These are phyloP conservation scores for Coluber constrictor DNA, from an alignment of 2,797 vertebrate species.

Conservation along the genomic window DNA sequence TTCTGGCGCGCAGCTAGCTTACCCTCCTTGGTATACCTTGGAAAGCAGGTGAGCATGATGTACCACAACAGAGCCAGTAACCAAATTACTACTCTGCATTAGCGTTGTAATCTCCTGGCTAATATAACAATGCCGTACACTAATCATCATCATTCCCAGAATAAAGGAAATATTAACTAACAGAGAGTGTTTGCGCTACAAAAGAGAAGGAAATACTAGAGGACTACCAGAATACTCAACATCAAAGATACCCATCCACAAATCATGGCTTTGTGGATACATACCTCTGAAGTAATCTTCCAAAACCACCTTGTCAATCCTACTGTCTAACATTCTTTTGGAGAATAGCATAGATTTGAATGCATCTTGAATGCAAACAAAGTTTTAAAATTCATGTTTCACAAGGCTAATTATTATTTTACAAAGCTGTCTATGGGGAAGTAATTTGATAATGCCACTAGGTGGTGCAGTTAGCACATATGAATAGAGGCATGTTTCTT, in stretches of 20 bases:
- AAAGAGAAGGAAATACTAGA: not conserved
- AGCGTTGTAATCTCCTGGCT: not conserved
- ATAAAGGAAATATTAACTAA: not conserved
- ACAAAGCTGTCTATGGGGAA: not conserved
- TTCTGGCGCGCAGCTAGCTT: not conserved
- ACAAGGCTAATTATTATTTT: not conserved
- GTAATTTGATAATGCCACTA: constrained; percentile 17
- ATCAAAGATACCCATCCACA: not conserved
- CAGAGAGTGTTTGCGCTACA: not conserved
- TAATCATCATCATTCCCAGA: not conserved
- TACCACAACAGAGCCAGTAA: not conserved
- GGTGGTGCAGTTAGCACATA: constrained; percentile 20
- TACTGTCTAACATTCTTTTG: not conserved
- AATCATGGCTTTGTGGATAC: not conserved
- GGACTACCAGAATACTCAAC: not conserved
- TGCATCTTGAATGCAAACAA: not conserved
- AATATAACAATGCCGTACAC: not conserved
- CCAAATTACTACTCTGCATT: not conserved
- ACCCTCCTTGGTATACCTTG: not conserved
- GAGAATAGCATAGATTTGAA: too few relatives aligned
- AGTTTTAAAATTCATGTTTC: not conserved
- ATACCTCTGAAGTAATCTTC: not conserved
- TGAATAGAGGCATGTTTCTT: not conserved
- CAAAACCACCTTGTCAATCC: not conserved
- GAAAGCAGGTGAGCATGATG: not conserved